Percentiles rank a stretch among this genome's conserved stretches.
Conservation (phyloP, 92 coral and sea anemone genomes). For the Umimayanthus chanpuru region DNA sequence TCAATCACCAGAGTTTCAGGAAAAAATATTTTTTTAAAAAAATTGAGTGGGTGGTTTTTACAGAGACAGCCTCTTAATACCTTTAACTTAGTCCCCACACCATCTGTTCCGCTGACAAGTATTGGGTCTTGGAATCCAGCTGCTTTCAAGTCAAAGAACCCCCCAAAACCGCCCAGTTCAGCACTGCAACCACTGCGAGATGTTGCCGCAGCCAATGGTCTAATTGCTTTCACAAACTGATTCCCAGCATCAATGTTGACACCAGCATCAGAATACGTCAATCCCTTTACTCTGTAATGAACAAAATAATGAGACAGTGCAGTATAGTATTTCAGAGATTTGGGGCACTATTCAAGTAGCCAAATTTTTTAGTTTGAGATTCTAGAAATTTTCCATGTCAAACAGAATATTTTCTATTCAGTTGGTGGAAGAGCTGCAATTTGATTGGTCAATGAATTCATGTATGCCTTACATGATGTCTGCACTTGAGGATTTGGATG, state of each 20-base stretch:
- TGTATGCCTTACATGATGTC: too few species aligned
- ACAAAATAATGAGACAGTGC: not conserved
- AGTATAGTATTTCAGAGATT: not conserved
- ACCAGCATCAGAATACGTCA: slow-evolving; percentile 83
- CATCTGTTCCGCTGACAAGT: slow-evolving; percentile 96
- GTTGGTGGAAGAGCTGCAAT: too few species aligned
- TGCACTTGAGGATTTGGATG: too few species aligned
- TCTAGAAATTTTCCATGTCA: too few species aligned
- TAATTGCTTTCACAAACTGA: slow-evolving; percentile 80
- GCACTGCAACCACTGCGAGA: slow-evolving; percentile 84
- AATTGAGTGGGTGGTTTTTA: too few species aligned
- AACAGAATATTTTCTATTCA: too few species aligned
- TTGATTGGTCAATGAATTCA: too few species aligned
- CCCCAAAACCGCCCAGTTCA: slow-evolving; percentile 95
- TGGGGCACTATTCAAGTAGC: too few species aligned
- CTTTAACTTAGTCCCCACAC: slow-evolving; percentile 96
- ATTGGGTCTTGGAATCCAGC: slow-evolving; percentile 91
- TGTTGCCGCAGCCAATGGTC: slow-evolving; percentile 84
- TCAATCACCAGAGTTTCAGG: too few species aligned
- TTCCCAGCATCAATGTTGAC: slow-evolving; percentile 92
- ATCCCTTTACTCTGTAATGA: slow-evolving; percentile 46
- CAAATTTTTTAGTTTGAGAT: too few species aligned
- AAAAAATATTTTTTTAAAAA: too few species aligned
- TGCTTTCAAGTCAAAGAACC: slow-evolving; percentile 86
- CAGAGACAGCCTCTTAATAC: too few species aligned